Evolutionary conservation across 2,888 invertebrate species (phyloP), one percentile per base, ranked within the genome.

Genomic region (Stenotaenia linearis): DNA sequence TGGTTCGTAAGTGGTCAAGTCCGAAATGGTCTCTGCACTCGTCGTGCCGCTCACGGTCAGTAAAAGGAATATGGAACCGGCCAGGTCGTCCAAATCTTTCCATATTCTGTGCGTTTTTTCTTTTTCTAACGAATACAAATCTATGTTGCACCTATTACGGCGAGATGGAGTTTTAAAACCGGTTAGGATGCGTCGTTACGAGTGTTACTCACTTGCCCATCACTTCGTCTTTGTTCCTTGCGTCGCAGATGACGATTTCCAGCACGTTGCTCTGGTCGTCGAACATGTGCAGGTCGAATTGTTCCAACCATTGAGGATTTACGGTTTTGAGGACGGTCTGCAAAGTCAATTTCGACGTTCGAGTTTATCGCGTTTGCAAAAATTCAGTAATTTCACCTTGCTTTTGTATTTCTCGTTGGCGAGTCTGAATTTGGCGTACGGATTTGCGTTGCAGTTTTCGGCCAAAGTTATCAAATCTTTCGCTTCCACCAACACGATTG

Each of bases 321-420:
- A 95, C 87, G 0, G 94, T 92, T 85, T 95, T 93, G 90, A 92
- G 92, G 81, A 86, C 86, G 77, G 81, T 80, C 83, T 78, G 75
- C 1, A 32, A 75, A 12, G 9, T 4, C 28, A 75, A 75, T 35
- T 28, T 18, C 18, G 2, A 74, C 21, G 6, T 74, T 15, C 18
- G 9, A 7, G 4, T 23, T 28, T 9, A 74, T 30, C 25, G 18
- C n/a, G 6, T 75, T 25, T n/a, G 2, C 23, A 28, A 32, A 25
- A 32, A 75, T 28, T 23, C 32, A 32, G 32, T 32, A 6, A 32
- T 32, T 32, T 32, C 32, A 88, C 89, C 85, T 97, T 96, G 86
- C 96, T 96, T 88, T 97, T 98, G 89, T 95, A 98, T 88, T 98
- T 98, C 88, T 98, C 98, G 84, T 94, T 94, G 81, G 97, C 98